Evolutionary conservation across 1,140 invertebrate genomes (phyloP).

Genomic region (Bombus fervidus): DNA sequence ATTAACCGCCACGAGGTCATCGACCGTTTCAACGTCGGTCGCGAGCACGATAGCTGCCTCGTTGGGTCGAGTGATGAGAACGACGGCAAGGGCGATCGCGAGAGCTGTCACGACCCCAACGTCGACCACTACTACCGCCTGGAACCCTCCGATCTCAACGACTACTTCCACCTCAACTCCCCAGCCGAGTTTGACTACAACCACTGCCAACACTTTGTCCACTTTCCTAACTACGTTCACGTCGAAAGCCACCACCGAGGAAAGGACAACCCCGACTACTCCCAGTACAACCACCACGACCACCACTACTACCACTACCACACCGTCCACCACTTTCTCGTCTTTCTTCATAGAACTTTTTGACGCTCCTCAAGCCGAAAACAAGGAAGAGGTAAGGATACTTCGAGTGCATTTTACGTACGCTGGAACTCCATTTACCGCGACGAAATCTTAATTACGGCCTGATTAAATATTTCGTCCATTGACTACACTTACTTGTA

Average conservation of each 20-base stretch:
- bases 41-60: slow-evolving; percentile 71
- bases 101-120: slow-evolving; percentile 75
- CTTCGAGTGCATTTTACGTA: neutral
- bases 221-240: slow-evolving; percentile 71
- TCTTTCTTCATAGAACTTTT: slow-evolving; percentile 61
- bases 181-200: slow-evolving; percentile 62
- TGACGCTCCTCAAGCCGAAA: slow-evolving; percentile 63
- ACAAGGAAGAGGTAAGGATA: slow-evolving; percentile 57
- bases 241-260: slow-evolving; percentile 79
- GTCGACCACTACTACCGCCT: slow-evolving; percentile 76
- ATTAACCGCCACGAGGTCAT: slow-evolving; percentile 58
- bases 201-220: slow-evolving; percentile 72
- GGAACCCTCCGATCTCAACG: slow-evolving; percentile 55
- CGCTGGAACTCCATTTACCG: neutral
- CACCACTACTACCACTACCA: slow-evolving; percentile 64
- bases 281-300: slow-evolving; percentile 80
- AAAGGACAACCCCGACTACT: slow-evolving; percentile 76
- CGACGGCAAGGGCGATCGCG: slow-evolving; percentile 77
- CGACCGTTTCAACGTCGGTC: slow-evolving; percentile 61
- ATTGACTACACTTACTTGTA: no score
- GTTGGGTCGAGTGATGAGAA: slow-evolving; percentile 75
- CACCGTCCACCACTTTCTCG: slow-evolving; percentile 73
- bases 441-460: no score
- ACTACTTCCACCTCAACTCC: slow-evolving; percentile 65
- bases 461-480: no score